Conservation (phyloP, 2,797 vertebrate genomes). For the Fratercula arctica region DNA sequence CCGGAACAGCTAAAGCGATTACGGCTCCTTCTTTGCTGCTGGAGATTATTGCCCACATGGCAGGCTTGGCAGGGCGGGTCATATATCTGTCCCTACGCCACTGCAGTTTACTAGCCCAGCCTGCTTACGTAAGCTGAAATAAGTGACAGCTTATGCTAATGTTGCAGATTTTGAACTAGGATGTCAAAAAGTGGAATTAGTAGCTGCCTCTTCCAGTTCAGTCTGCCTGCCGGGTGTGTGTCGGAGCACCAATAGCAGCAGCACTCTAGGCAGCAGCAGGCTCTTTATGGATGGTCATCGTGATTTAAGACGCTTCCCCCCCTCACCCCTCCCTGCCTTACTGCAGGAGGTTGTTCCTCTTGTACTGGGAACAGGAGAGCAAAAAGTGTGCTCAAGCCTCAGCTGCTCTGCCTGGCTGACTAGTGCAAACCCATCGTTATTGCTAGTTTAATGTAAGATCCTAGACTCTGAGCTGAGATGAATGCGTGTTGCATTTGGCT, state of each 20-base stretch:
- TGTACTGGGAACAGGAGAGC: background rate
- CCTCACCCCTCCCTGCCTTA: background rate
- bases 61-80: background rate
- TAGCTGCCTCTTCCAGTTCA: background rate
- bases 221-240: background rate
- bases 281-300: rapidly evolving
- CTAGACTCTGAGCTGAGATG: background rate
- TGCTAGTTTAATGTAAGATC: background rate
- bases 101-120: background rate
- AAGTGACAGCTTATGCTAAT: background rate
- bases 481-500: background rate
- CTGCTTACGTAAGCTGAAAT: background rate
- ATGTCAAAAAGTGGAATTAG: background rate
- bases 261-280: background rate
- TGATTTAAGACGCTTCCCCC: background rate
- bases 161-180: background rate
- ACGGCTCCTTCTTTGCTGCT: background rate
- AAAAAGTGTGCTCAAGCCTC: background rate
- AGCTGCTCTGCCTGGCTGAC: background rate
- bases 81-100: background rate
- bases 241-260: background rate
- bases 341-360: background rate
- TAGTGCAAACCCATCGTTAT: background rate
- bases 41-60: background rate
- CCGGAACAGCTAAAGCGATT: constrained; percentile 15